Base-by-base conservation (phyloP, 2,797 vertebrate species). In the Acrossocheilus fasciatus region DNA sequence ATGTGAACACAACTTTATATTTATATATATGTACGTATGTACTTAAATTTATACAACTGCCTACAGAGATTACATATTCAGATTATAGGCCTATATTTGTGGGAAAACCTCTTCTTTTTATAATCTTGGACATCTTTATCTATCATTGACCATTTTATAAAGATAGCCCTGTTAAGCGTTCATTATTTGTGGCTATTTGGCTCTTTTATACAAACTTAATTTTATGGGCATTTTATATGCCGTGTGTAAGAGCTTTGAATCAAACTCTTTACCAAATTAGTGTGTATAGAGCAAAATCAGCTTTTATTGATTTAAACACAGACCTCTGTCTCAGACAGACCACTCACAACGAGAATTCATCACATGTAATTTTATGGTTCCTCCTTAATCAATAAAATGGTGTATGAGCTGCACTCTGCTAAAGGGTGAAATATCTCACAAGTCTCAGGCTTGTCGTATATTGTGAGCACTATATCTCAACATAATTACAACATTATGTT, bases 301-400 rank as follows among this genome's bases (percentile, higher is more conserved):
- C 43, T 50, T 79, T 66, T 80, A 93, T 93, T 34, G 91, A 92
- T 89, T 86, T 5, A 76, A 86, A 62, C 3, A 59, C 84, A 20
- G 50, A 79, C 23, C 84, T n/a, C 79, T 39, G 86, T 93, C 91
- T 91, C 92, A 90, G 88, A 92, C 88, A 78, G 72, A 76, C 87
- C 84, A 52, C 86, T 90, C 88, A 91, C 90, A 26, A 30, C 59
- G 79, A 90, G 64, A 18, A 93, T 94, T 91, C 91, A 94, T 94
- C 93, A 93, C 57, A 85, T 66, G 85, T 72, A 75, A 81, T 84
- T 93, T 92, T 92, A 94, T 84, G 84, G 86, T 89, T 76, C 88
- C 88, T 91, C 87, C 82, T 90, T 79, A 91, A 94, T 94, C 93
- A 89, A 94, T 95, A 90, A 85, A 36, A 66, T n/a, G 50, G 81